These are phyloP conservation scores for Mastacembelus armatus DNA, from an alignment of 2,797 vertebrate genomes.

Conservation along the genomic window DNA sequence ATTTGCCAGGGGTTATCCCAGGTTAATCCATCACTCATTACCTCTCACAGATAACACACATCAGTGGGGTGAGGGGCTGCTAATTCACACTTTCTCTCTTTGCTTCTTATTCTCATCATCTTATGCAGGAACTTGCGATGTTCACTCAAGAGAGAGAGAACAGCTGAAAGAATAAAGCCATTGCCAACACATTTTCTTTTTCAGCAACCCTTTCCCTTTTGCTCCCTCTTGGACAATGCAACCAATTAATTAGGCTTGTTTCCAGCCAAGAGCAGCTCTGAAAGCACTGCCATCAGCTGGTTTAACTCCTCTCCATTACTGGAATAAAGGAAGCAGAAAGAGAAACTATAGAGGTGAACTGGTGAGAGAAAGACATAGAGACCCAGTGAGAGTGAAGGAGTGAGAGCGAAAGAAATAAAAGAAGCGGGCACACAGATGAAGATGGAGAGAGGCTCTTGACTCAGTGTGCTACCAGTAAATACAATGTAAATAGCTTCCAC, in stretches of 20 bases:
- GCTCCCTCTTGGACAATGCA: conserved; percentile 50
- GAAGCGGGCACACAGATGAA: too few relatives aligned
- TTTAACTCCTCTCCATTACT: conserved; percentile 52
- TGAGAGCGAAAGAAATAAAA: conserved; percentile 5
- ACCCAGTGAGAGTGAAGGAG: neutral
- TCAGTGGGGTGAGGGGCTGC: conserved; percentile 54
- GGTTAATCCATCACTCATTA: conserved; percentile 84
- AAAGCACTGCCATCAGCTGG: conserved; percentile 55
- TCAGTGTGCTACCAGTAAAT: conserved; percentile 49
- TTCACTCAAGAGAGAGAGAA: conserved; percentile 15
- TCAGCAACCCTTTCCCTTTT: conserved; percentile 37
- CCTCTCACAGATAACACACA: conserved; percentile 72
- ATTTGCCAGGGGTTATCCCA: conserved; percentile 76
- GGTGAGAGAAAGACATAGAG: neutral
- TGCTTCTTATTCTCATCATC: neutral
- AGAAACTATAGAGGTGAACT: conserved; percentile 22
- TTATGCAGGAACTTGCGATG: conserved; percentile 7
- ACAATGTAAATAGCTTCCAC: conserved; percentile 51
- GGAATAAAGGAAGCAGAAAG: conserved; percentile 10
- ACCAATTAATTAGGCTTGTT: conserved; percentile 70
- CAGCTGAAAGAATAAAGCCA: conserved; percentile 29
- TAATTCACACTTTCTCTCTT: conserved; percentile 19
- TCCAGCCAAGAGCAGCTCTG: conserved; percentile 39
- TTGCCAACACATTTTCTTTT: conserved; percentile 16
- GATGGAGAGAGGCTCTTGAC: conserved; percentile 52